Evolutionary conservation across 2,113 vertebrate species (phyloP), one percentile per base, ranked within the genome.

Genomic region (Baryphthengus martii): DNA sequence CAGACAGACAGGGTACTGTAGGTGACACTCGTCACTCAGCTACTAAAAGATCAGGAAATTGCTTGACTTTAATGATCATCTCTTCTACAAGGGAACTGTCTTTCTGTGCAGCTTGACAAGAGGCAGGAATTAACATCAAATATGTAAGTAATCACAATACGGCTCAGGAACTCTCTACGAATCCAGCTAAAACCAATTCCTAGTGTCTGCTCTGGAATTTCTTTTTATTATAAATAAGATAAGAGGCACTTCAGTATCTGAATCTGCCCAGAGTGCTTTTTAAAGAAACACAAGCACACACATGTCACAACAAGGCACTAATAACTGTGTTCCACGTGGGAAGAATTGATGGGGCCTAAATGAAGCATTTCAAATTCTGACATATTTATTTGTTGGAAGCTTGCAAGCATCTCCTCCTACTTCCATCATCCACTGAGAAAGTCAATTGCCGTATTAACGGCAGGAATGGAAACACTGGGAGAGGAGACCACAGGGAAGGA

Each of bases 281-380:
- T 79, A 90, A 73, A 85, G 79, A 53, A 94, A 84, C 31, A 58
- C 1, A 0, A 75, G 63, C 0, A 0, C 6, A 19, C 73, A 42
- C 89, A 24, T 31, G 21, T 91, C 90, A 95, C 65, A 89, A 85
- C 82, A 96, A 95, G 45, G 79, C 56, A 87, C 71, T 78, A 75
- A 42, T 61, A 87, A 81, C 42, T 85, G 39, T 1, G 1, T 19
- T 78, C 55, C 50, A 81, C 74, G 45, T 74, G 67, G 56, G 44
- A 65, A 88, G 88, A 33, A 85, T 0, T 39, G 78, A 81, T 20
- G 37, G 52, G 83, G 16, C 65, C 72, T 75, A 84, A 84, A 83
- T 1, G 5, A 7, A 87, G 56, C 50, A 72, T 12, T 93, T 88
- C 50, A 79, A 71, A 83, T 89, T 67, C 72, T 62, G 50, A 91